Evolutionary conservation across 2,113 vertebrate genomes (phyloP), one percentile per base, ranked within the genome.

Genomic region (Tauraco erythrolophus): DNA sequence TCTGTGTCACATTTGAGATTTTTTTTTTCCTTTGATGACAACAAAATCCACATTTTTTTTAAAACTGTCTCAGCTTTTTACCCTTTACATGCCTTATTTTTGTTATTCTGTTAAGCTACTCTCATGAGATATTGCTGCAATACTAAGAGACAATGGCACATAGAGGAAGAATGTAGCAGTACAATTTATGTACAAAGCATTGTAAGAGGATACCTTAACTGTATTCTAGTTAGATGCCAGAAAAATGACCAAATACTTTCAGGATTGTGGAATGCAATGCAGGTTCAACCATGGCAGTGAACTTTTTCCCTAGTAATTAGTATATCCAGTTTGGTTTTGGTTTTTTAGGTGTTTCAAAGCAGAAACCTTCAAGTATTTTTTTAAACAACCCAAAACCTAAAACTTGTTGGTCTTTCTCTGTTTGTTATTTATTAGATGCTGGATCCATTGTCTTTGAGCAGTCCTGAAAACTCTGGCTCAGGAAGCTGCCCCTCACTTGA

Each of bases 401-500:
- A 92, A 92, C 33, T 71, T 95, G 33, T 57, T 83, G 61, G 22
- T 95, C 69, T 75, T 86, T 58, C 9, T 93, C 19, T 95, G 33
- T 41, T 78, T 71, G 65, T 94, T 30, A 76, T 88, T 96, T 96
- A 56, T 90, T 97, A 99, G 99, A 99, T 99, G 99, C 97, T 99
- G 98, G 99, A 99, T 97, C 99, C 99, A 10, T 96, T 99, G 95
- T 99, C 99, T 56, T 98, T 99, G 98, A 99, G 99, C 98, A 99
- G 99, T 91, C 99, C 99, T 81, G 99, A 99, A 97, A 99, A 99
- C 97, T 99, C 99, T n/a, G 99, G 99, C 18, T 99, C 99, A 6
- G 99, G 99, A 95, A 99, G 99, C 92, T 99, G 99, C 94, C 99
- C 99, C 10, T 99, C 99, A n/a, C 98, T 99, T 80, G 99, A 99